A percentile compares a stretch with the other conserved stretches of the same genome.
Evolutionary conservation across 1,140 invertebrate genomes (phyloP).

Genomic region (Goniozus legneri): DNA sequence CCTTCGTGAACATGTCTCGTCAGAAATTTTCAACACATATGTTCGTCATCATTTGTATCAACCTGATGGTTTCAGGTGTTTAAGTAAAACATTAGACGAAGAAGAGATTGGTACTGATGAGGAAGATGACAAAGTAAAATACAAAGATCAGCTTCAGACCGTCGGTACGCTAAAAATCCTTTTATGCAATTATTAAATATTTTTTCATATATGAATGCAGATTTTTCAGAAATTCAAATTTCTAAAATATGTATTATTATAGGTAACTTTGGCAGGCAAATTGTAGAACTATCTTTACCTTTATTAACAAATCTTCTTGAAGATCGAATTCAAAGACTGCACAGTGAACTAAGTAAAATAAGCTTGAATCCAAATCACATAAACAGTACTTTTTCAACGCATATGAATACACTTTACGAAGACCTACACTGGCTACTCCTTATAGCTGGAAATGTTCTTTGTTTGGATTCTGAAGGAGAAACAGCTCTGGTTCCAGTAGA

Average conservation of each 20-base stretch:
- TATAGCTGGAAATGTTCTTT: conserved; percentile 71
- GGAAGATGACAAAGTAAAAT: conserved; percentile 68
- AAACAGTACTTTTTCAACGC: too few species aligned
- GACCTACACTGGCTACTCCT: conserved; percentile 88
- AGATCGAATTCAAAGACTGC: conserved; percentile 60
- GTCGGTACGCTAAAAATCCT: conserved; percentile 58
- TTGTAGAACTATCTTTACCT: conserved; percentile 58
- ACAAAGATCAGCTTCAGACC: conserved; percentile 66
- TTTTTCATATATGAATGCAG: conserved; percentile 8
- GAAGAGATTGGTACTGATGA: conserved; percentile 68
- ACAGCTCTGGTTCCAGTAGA: conserved; percentile 72
- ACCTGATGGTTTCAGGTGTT: conserved; percentile 71
- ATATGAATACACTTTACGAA: conserved; percentile 68
- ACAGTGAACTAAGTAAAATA: conserved; percentile 62
- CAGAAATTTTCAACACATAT: conserved; percentile 76
- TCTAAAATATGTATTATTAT: conserved; percentile 9
- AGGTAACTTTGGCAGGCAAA: conserved; percentile 52
- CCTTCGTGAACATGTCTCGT: too few species aligned
- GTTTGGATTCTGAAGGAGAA: conserved; percentile 72
- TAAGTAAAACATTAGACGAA: conserved; percentile 46
- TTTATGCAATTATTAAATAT: conserved; percentile 3
- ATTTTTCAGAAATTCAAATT: conserved; percentile 1
- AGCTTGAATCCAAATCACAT: conserved; percentile 58
- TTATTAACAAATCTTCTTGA: conserved; percentile 63
- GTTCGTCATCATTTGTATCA: conserved; percentile 77